Base-by-base conservation (phyloP, 2,888 invertebrate species). In the Diplazon laetatorius region DNA sequence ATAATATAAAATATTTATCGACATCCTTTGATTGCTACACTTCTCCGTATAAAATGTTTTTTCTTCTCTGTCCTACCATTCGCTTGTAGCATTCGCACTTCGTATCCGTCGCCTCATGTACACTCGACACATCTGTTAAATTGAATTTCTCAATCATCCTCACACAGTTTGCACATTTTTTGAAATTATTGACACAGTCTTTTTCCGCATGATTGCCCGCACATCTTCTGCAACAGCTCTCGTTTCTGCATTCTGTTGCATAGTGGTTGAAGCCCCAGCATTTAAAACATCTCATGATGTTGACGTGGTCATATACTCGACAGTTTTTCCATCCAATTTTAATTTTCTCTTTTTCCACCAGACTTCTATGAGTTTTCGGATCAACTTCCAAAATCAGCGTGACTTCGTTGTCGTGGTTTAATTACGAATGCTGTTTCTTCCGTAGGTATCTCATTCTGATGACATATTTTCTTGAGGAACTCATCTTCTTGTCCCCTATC, bases 51-150 rank as follows among this genome's bases (percentile, higher is more conserved):
- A 14, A 12, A 25, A 25, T 68, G 2, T 30, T 30, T 30, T 30
- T 30, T 6, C 30, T 30, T 30, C 30, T 30, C 30, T 30, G 30
- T 30, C 30, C 30, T 30, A 30, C 30, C 30, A 30, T 65, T 84
- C 77, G 2, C 78, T 10, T 8, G 88, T 57, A 59, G 82, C 82
- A 6, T 78, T 55, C 14, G 9, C 46, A 46, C 16, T 9, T 18
- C 2, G 14, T 6, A 18, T 20, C 18, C 16, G 46, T 46, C 8
- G 46, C 46, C 9, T 9, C 18, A 10, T 46, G 46, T 1, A 18
- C 18, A 2, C 2, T 18, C 9, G 3, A 3, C 8, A 18, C 9
- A 9, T 46, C 18, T 2, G 2, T 0, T 16, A 46, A 14, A 6
- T 46, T 46, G 16, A 18, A 46, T 18, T 46, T 46, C 10, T 46